Evolutionary conservation across 2,888 invertebrate species (phyloP).

Genomic region (Plutella xylostella): DNA sequence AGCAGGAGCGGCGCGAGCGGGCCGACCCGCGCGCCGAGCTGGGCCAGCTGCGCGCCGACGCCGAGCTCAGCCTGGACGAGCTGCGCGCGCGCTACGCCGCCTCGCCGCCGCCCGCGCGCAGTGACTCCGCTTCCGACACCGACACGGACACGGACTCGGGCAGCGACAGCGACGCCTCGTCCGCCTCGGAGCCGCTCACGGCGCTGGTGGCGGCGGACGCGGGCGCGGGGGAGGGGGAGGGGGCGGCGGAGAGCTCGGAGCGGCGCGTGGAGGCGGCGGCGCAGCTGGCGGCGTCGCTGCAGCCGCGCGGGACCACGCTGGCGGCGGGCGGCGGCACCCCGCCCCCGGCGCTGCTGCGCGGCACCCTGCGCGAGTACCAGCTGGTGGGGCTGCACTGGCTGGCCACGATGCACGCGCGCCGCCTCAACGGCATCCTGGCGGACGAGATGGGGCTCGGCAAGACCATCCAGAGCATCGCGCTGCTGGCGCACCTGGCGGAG

Average conservation of each 20-base stretch:
- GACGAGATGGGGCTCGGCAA: conserved; percentile 98
- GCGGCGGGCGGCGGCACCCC: conserved; percentile 92
- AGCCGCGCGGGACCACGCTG: conserved; percentile 97
- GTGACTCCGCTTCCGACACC: background rate
- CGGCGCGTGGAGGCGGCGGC: conserved; percentile 92
- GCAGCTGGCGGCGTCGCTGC: conserved; percentile 93
- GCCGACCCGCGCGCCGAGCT: conserved; percentile 74
- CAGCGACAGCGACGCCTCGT: conserved; percentile 26
- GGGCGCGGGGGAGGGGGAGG: conserved; percentile 38
- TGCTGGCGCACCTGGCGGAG: conserved; percentile 94
- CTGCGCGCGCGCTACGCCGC: conserved; percentile 77
- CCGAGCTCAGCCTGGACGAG: conserved; percentile 85
- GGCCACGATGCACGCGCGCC: conserved; percentile 94
- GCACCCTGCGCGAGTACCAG: conserved; percentile 93
- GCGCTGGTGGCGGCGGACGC: conserved; percentile 26
- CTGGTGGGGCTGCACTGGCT: conserved; percentile 98
- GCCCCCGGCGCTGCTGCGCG: conserved; percentile 93
- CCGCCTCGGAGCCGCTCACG: conserved; percentile 20
- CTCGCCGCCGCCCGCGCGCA: conserved; percentile 7
- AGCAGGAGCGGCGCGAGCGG: conserved; percentile 79
- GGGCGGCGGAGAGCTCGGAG: conserved; percentile 36
- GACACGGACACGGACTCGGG: conserved; percentile 18
- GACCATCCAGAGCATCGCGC: conserved; percentile 96
- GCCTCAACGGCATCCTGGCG: conserved; percentile 95
- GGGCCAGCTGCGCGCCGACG: conserved; percentile 82